Percentiles rank a stretch among this genome's conserved stretches.
phyloP scores from a whole-genome alignment of 2,113 vertebrate species.

The Osmerus mordax region DNA sequence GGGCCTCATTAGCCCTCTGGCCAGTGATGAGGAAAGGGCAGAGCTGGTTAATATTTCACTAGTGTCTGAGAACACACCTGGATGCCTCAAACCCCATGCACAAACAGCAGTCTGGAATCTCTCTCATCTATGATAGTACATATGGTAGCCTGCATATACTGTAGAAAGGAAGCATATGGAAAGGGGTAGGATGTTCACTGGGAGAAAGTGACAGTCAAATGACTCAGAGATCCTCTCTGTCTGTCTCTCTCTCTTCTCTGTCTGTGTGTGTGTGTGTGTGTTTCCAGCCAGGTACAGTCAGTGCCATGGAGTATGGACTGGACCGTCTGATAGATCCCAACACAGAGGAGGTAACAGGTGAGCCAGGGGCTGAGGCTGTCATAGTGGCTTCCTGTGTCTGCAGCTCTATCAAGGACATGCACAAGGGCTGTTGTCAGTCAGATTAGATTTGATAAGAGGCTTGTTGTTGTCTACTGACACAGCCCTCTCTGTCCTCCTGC shows the following conservation, averaged over 20 bases:
- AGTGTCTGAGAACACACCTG: slow-evolving; percentile 15
- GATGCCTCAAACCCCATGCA: not conserved
- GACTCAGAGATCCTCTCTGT: too few species aligned
- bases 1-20: slow-evolving; percentile 57
- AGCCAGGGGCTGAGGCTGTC: slow-evolving; percentile 38
- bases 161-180: too few species aligned
- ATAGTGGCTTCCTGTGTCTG: not conserved
- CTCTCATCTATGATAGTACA: too few species aligned
- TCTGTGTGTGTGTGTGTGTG: slow-evolving; percentile 10
- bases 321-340: slow-evolving; percentile 83
- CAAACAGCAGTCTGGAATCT: not conserved
- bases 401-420: slow-evolving; percentile 39
- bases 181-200: too few species aligned
- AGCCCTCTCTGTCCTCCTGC: not conserved
- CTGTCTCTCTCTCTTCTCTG: not conserved
- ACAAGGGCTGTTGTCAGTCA: slow-evolving; percentile 41
- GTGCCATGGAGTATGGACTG: slow-evolving; percentile 85
- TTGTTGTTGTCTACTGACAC: slow-evolving; percentile 43
- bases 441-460: slow-evolving; percentile 56
- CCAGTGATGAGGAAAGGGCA: slow-evolving; percentile 61
- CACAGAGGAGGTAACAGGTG: slow-evolving; percentile 86
- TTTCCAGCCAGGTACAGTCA: slow-evolving; percentile 82
- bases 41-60: slow-evolving; percentile 60
- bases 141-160: too few species aligned
- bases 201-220: too few species aligned